Base-by-base conservation (phyloP, 1,140 invertebrate genomes). In the Diuraphis noxia region DNA sequence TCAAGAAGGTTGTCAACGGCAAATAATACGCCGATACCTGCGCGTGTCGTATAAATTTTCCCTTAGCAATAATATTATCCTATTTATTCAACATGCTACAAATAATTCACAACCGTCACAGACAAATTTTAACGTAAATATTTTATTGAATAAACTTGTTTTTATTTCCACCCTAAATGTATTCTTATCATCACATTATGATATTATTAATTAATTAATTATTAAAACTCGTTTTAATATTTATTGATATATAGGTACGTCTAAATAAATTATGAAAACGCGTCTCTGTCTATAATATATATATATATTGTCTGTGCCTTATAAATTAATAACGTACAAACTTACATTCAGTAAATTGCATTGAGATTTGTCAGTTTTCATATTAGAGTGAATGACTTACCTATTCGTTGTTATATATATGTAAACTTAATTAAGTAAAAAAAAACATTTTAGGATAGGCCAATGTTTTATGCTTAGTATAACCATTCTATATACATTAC, bases 1-100 rank as follows among this genome's bases (percentile, higher is more conserved):
- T 79, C 41, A 1, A n/a, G 40, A 90, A 90, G 41, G 63, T 90
- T 90, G 88, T 79, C 63, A 34, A 90, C 41, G n/a, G n/a, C n/a
- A n/a, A n/a, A 79, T 8, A 79, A 79, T 63, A 41, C 52, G 30
- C 13, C 30, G 34, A 72, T 72, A n/a, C 56, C 4, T 13, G 30
- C 40, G n/a, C 72, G 63, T 43, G 63, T 90, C 21, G 30, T 30
- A 77, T 41, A 79, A 34, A 43, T 41, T 38, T 43, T 13, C 56
- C 56, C 7, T 6, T 21, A 21, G 38, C 38, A 88, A 77, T 63
- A 88, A 72, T 88, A 72, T 88, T 88, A 72, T 88, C 25, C 87
- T 41, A 56, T 88, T 88, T 34, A 2, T 41, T 30, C 41, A n/a
- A 40, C 52, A 88, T 88, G 41, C 34, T 88, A 88, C 56, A 41